Base-by-base conservation (phyloP, 37 sponge, comb jelly and placozoan species). In the Tethya wilhelma region DNA sequence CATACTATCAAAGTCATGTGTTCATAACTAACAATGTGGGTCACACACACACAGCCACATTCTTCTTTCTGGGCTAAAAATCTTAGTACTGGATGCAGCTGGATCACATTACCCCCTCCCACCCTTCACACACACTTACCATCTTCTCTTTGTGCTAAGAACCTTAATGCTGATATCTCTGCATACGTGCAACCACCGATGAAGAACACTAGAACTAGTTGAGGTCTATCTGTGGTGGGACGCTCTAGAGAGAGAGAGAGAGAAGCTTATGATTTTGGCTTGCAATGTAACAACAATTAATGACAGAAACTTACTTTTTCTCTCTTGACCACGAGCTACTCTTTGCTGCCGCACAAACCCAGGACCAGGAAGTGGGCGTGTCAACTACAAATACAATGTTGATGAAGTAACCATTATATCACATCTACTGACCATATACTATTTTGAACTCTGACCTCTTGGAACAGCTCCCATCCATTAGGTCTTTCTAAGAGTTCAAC, bases 131-230 rank as follows among this genome's bases (percentile, higher is more conserved):
- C 59, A 68, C 11, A 20, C 82, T 73, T 72, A 88, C 94, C 87
- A 44, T 93, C 93, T 25, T 98, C 93, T 31, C 68, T 90, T 32
- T 80, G 75, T 14, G 97, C 81, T 26, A 96, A 85, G 81, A 91
- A 99, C 2, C 97, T 67, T 36, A 99, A 84, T 6, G 99, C 99
- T 26, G 97, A 86, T 20, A 99, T 88, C 74, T 99, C 99, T 44
- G 97, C 97, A 63, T 88, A 94, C 1, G 95, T 94, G 44, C 90
- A 89, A 0, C 99, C 99, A 22, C 99, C 99, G 31, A 99, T 59
- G 90, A 99, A 99, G 84, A 88, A 93, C 26, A 99, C 93, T 49
- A 99, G 66, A 1, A 90, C 84, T 0, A 93, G 65, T 53, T 84
- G 79, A 31, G 80, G 88, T 14, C 75, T 62, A 33, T 90, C 95